Evolutionary conservation across 2,113 vertebrate species (phyloP), one percentile per base, ranked within the genome.

Genomic region (Centropus bengalensis): DNA sequence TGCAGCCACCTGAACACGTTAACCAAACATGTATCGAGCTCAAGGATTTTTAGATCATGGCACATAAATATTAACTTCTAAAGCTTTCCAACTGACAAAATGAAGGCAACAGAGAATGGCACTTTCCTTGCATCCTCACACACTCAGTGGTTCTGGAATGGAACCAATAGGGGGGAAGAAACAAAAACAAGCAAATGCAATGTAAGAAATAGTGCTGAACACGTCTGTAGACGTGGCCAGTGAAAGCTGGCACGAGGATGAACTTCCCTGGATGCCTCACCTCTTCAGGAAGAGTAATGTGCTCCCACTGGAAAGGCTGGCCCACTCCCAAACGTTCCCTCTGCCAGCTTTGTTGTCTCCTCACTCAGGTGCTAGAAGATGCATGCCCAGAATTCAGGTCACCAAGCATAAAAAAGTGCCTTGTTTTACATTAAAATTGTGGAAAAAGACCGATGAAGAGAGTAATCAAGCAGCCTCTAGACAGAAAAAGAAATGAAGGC

Each of bases 51-150:
- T 88, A 97, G 97, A 93, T 96, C 93, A 96, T 95, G 97, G 96
- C 94, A 94, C 93, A 91, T 96, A 96, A 97, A 97, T 96, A 96
- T 94, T 92, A 97, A 96, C 96, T 88, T 96, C 47, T 30, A 86
- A 95, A 95, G 92, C 93, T 95, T 96, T 97, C 97, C 96, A 97
- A 92, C 71, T 56, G 94, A 94, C 96, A 55, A 80, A 89, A 80
- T 47, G 40, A 55, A 89, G 66, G 91, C 93, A 92, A 97, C 96
- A 97, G 96, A 98, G 96, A 94, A 94, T 69, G 82, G 63, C 94
- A 80, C 97, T 97, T 97, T 95, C 20, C 91, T 93, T 47, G 63
- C 78, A 69, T 84, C 82, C 70, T 77, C 63, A 3, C 83, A 33
- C 73, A 64, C 90, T 91, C 74, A 60, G n/a, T 38, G 51, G 22